phyloP scores from a whole-genome alignment of 1,140 invertebrate genomes.

The Capitella teleta region DNA sequence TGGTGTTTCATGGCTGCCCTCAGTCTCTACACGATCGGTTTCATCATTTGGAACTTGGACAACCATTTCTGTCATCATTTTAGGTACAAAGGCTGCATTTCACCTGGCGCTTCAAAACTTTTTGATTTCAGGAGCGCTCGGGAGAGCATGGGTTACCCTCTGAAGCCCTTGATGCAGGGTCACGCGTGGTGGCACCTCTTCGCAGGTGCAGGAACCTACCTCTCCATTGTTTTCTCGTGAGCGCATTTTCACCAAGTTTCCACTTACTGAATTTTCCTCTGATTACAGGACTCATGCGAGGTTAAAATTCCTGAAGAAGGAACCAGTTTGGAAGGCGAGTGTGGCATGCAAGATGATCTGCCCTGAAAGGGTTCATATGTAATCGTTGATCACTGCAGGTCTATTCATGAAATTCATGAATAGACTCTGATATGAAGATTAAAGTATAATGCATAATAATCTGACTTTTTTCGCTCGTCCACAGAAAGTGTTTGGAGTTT shows the following conservation, averaged over 20 bases:
- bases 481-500: too few species aligned
- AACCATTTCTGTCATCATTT: constrained; percentile 36
- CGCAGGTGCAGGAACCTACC: constrained; percentile 27
- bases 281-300: too few species aligned
- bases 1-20: constrained; percentile 22
- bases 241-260: not conserved
- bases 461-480: too few species aligned
- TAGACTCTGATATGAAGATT: too few species aligned
- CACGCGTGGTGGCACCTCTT: constrained; percentile 35
- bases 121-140: constrained; percentile 2
- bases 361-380: too few species aligned
- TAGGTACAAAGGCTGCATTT: constrained; percentile 21
- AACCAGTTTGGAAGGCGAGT: too few species aligned
- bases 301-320: too few species aligned
- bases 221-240: constrained; percentile 12
- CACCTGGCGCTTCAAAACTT: not conserved
- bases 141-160: constrained; percentile 3
- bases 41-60: constrained; percentile 41
- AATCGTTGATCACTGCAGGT: too few species aligned
- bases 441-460: too few species aligned
- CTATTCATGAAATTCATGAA: too few species aligned
- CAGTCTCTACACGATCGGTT: constrained; percentile 31
- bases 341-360: too few species aligned
- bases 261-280: too few species aligned
- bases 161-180: constrained; percentile 21